phyloP scores from a whole-genome alignment of 1,140 invertebrate genomes.

The Lerema accius region DNA sequence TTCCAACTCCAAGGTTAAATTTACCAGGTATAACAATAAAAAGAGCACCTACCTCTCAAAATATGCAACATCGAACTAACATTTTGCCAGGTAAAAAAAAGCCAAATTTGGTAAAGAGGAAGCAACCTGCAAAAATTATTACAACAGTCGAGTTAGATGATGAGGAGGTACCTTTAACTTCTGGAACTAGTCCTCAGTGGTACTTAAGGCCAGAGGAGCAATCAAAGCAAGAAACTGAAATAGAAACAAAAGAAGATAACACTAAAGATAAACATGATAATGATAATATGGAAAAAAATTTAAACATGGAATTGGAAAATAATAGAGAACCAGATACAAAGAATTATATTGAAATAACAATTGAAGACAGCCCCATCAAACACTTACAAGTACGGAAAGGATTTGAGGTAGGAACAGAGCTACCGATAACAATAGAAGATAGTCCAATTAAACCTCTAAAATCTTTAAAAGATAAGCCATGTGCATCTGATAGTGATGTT shows the following conservation, averaged over 20 bases:
- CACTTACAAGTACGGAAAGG: slow-evolving; percentile 36
- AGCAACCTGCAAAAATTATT: slow-evolving; percentile 35
- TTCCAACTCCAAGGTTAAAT: slow-evolving; percentile 37
- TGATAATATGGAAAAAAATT: slow-evolving; percentile 7
- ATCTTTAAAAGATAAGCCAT: slow-evolving; percentile 22
- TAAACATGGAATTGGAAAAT: slow-evolving; percentile 55
- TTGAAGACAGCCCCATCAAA: slow-evolving; percentile 76
- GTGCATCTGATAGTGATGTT: slow-evolving; percentile 40
- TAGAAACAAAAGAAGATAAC: slow-evolving; percentile 20
- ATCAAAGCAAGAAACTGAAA: not conserved
- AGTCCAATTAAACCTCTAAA: slow-evolving; percentile 71
- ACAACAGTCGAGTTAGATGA: slow-evolving; percentile 67
- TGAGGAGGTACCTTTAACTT: slow-evolving; percentile 50
- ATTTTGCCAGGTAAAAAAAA: slow-evolving; percentile 24
- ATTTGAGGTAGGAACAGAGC: slow-evolving; percentile 47
- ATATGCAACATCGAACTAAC: not conserved
- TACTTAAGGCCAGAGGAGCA: slow-evolving; percentile 69
- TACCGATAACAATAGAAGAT: slow-evolving; percentile 68
- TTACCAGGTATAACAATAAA: slow-evolving; percentile 66
- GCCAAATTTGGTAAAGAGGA: slow-evolving; percentile 22
- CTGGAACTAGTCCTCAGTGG: slow-evolving; percentile 60
- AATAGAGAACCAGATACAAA: slow-evolving; percentile 60
- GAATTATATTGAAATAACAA: slow-evolving; percentile 68
- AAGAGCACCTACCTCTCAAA: slow-evolving; percentile 35
- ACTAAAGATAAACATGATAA: slow-evolving; percentile 24